These are phyloP conservation scores for Setophaga coronata DNA, from an alignment of 2,113 vertebrate species.

Conservation along the genomic window DNA sequence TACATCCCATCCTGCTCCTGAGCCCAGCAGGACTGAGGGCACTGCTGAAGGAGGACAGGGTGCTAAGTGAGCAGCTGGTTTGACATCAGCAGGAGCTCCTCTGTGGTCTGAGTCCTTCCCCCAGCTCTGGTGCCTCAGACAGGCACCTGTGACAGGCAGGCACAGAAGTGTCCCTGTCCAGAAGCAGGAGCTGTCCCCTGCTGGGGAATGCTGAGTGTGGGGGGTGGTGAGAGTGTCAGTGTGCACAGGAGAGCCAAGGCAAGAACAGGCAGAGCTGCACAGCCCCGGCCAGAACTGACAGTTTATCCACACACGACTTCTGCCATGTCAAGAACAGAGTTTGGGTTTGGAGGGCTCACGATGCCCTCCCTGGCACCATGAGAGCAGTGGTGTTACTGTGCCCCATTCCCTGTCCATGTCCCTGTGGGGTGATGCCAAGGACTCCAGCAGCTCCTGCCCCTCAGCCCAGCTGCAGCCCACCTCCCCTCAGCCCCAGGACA, in stretches of 20 bases:
- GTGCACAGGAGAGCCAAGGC: background rate
- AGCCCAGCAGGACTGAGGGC: background rate
- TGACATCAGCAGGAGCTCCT: background rate
- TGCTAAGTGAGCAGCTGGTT: accelerated
- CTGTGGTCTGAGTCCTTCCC: background rate
- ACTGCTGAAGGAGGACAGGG: background rate
- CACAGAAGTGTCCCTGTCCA: background rate
- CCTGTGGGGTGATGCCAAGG: background rate
- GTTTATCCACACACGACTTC: background rate
- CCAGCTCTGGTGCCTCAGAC: background rate
- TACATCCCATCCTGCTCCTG: background rate
- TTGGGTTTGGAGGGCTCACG: background rate
- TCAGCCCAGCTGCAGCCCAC: background rate
- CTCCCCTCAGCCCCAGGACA: background rate
- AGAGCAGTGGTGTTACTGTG: accelerated
- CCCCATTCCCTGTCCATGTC: accelerated
- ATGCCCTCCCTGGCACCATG: background rate
- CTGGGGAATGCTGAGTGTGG: accelerated
- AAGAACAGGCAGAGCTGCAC: background rate
- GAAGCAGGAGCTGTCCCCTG: accelerated
- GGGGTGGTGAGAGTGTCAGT: accelerated
- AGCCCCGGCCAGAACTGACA: background rate
- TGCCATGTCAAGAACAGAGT: background rate
- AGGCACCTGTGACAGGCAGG: accelerated
- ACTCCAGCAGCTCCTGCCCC: background rate